A percentile compares a stretch with the other conserved stretches of the same genome.
These are phyloP conservation scores for Conistra vaccinii DNA, from an alignment of 2,888 invertebrate species.

Conservation along the genomic window DNA sequence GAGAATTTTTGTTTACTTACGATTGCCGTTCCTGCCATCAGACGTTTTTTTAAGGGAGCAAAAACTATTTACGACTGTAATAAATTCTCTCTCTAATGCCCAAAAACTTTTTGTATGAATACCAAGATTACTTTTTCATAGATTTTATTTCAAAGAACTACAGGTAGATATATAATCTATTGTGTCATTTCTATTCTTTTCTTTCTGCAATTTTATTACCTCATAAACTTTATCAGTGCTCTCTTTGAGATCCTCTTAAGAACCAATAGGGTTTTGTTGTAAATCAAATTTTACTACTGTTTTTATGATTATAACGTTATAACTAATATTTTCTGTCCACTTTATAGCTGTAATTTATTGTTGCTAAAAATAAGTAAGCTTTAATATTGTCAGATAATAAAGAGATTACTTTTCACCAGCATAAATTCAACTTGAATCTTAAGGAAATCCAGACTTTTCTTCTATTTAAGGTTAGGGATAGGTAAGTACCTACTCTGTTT, in stretches of 20 bases:
- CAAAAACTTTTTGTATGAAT: constrained; percentile 7
- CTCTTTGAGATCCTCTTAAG: constrained; percentile 23
- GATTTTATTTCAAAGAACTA: constrained; percentile 28
- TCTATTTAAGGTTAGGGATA: no score
- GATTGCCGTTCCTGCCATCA: constrained; percentile 29
- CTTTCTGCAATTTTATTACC: constrained; percentile 43
- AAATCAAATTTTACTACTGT: constrained; percentile 56
- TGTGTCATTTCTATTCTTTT: constrained; percentile 32
- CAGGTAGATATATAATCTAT: no score
- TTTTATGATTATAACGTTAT: constrained; percentile 49
- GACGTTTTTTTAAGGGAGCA: constrained; percentile 29
- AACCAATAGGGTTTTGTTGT: constrained; percentile 48
- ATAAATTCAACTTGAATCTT: no score
- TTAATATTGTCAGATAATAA: not conserved
- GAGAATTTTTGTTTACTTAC: constrained; percentile 41
- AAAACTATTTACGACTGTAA: constrained; percentile 32
- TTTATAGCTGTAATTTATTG: constrained; percentile 47
- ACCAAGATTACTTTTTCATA: constrained; percentile 8
- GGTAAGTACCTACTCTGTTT: no score
- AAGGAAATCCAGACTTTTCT: no score
- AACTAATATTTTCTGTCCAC: constrained; percentile 40
- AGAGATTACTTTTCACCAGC: not conserved
- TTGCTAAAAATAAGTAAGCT: constrained; percentile 30
- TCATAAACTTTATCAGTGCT: constrained; percentile 51
- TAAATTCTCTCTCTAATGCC: constrained; percentile 8